phyloP scores from a whole-genome alignment of 2,888 invertebrate genomes.

The Apotomis capreana region DNA sequence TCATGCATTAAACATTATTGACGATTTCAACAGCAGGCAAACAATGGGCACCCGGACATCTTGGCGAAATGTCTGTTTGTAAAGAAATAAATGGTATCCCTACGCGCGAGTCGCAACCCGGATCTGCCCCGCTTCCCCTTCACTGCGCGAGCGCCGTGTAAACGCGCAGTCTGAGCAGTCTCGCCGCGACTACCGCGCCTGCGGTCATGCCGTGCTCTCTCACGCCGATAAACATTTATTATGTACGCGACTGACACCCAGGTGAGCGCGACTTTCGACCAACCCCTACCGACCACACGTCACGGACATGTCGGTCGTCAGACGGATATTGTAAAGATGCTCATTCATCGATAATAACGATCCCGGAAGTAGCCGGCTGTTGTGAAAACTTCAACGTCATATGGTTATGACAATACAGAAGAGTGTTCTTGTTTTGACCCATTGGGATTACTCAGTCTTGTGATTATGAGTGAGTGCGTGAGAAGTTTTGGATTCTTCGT shows the following conservation, averaged over 20 bases:
- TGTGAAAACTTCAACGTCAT: conserved; percentile 71
- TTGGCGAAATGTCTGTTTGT: conserved; percentile 42
- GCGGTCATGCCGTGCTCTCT: conserved; percentile 66
- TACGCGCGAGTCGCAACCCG: conserved; percentile 66
- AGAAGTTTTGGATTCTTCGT: conserved; percentile 31
- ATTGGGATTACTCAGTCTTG: conserved; percentile 46
- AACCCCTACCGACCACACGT: conserved; percentile 48
- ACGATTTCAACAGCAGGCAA: conserved; percentile 33
- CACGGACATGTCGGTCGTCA: conserved; percentile 53
- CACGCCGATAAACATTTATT: conserved; percentile 67
- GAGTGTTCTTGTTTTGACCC: conserved; percentile 57
- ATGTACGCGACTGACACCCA: conserved; percentile 81
- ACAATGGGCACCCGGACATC: conserved; percentile 41
- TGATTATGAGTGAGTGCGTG: conserved; percentile 30
- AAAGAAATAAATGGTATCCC: conserved; percentile 43
- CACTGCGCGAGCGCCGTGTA: conserved; percentile 71
- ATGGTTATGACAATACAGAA: conserved; percentile 75
- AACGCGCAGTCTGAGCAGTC: conserved; percentile 69
- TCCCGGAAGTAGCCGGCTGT: conserved; percentile 81
- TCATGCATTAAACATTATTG: conserved; percentile 38
- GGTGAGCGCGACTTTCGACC: conserved; percentile 72
- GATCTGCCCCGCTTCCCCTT: conserved; percentile 83
- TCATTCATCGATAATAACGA: conserved; percentile 75
- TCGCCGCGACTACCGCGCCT: conserved; percentile 69
- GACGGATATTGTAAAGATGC: conserved; percentile 70